A percentile compares a stretch with the other conserved stretches of the same genome.
Conservation (phyloP, 2,113 vertebrate genomes). For the Campylorhamphus procurvoides region DNA sequence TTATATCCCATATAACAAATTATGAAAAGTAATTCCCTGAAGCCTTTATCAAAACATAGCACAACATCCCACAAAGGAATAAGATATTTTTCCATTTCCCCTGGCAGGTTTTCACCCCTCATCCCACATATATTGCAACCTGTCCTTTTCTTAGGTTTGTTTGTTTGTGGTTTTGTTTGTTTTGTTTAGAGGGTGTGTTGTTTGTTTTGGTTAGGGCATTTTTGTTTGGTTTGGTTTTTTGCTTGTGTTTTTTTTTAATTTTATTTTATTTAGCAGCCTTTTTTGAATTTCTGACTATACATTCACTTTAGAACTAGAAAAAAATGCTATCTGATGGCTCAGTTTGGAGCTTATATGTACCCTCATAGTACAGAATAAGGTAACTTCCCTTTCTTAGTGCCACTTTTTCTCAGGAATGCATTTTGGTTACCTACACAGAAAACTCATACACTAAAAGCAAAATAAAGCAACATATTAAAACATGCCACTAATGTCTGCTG, state of each 20-base stretch:
- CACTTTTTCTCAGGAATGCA: neutral
- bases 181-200: neutral
- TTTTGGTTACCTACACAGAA: neutral
- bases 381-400: neutral
- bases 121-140: neutral
- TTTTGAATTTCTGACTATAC: neutral
- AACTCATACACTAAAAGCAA: neutral
- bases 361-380: neutral
- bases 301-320: neutral
- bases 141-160: neutral
- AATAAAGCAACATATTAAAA: neutral
- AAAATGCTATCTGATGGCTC: neutral
- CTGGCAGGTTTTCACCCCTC: neutral
- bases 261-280: rapidly evolving
- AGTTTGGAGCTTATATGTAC: neutral
- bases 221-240: rapidly evolving
- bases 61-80: neutral
- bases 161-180: neutral
- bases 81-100: neutral
- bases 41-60: constrained; percentile 11
- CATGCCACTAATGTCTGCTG: neutral
- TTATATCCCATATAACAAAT: constrained; percentile 2
- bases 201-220: neutral
- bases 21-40: constrained; percentile 24
- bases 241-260: neutral